Base-by-base conservation (phyloP, 2,888 invertebrate species). In the Dolomedes plantarius region DNA sequence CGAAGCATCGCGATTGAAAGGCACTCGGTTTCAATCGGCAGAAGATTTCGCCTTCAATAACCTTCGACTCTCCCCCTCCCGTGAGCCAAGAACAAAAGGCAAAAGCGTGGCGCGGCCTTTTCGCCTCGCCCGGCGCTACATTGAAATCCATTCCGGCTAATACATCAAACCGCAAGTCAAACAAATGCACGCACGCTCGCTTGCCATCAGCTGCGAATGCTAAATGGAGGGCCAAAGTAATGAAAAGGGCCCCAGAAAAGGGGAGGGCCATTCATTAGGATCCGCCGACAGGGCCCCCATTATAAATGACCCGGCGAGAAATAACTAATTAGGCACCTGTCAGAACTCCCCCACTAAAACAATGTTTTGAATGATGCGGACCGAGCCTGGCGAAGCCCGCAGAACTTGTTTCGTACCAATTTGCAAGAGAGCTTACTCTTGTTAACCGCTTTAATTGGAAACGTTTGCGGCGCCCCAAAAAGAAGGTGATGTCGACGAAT, bases 241-340 rank as follows among this genome's bases (percentile, higher is more conserved):
- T 83, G 83, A 83, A 83, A 83, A 83, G 83, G 83, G 83, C 83
- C 83, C 82, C 83, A 73, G 72, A 83, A 77, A 56, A 83, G 83
- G 76, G 83, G 83, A 77, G 83, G 77, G 77, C 83, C 83, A 83
- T 83, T 83, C 83, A 83, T 83, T 83, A 83, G 83, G 83, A 83
- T 83, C 72, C 83, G 83, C 83, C 83, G 83, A 83, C 83, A 83
- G 83, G 83, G 56, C 56, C 56, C 46, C 56, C 83, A 83, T 83
- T 83, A 83, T 83, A 83, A 83, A 83, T 83, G 83, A 83, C 83
- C 83, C 83, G 83, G 83, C 77, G 83, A 77, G 83, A 83, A 83
- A 83, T 83, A 83, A 83, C 77, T 83, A 83, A 83, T 83, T 83
- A 83, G 83, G 77, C 83, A 83, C 77, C 83, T 83, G 83, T 83